These are phyloP conservation scores for Eunapius fragilis DNA, from an alignment of 37 sponge, comb jelly and placozoan species.

Conservation along the genomic window DNA sequence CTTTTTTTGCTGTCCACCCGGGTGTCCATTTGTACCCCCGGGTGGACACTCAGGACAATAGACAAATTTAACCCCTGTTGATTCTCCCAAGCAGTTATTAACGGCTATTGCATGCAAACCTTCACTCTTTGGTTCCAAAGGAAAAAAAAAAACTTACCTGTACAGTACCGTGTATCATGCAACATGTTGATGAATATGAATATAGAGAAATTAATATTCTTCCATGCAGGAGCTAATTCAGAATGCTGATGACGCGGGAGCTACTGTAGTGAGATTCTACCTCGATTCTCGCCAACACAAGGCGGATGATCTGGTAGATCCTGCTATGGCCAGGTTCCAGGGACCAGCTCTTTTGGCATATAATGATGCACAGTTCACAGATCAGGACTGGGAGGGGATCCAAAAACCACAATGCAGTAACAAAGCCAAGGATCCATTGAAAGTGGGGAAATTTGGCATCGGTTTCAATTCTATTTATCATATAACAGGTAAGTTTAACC, in stretches of 20 bases:
- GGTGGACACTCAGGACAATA: too few relatives aligned
- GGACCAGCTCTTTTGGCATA: conserved; percentile 31
- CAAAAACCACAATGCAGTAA: not conserved
- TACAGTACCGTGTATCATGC: too few relatives aligned
- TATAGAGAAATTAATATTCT: not conserved
- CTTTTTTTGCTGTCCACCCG: too few relatives aligned
- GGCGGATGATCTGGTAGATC: not conserved
- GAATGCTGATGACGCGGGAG: conserved; percentile 67
- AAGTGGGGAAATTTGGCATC: conserved; percentile 46
- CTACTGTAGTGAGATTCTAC: conserved; percentile 29
- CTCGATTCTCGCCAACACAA: conserved; percentile 31
- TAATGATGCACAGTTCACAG: conserved; percentile 39
- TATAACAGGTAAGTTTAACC: conserved; percentile 46
- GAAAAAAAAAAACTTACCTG: too few relatives aligned
- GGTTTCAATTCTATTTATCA: conserved; percentile 46
- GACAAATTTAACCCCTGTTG: too few relatives aligned
- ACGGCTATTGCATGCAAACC: too few relatives aligned
- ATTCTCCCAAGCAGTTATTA: too few relatives aligned
- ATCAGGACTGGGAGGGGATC: conserved; percentile 28
- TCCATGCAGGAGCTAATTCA: conserved; percentile 40
- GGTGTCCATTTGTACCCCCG: too few relatives aligned
- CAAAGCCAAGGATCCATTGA: conserved; percentile 29
- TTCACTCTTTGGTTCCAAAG: too few relatives aligned
- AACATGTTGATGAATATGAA: too few relatives aligned
- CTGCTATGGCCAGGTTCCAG: not conserved